Evolutionary conservation across 2,888 invertebrate genomes (phyloP).

Genomic region (Drosophila meridiana): DNA sequence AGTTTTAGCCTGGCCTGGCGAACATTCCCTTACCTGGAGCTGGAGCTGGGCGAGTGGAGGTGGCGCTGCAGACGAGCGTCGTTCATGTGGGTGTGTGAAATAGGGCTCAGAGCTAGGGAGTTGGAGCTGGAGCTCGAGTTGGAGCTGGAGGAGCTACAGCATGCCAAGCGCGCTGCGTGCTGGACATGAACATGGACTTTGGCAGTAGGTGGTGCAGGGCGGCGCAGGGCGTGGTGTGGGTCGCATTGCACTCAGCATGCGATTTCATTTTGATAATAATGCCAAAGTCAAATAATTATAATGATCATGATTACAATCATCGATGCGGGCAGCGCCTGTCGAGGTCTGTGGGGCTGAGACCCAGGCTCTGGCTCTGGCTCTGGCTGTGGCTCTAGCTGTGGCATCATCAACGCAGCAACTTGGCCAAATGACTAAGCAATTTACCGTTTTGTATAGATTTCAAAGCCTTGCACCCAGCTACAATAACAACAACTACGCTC

Average conservation of each 20-base stretch:
- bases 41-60: conserved; percentile 29
- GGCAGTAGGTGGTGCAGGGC: conserved; percentile 12
- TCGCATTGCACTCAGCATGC: conserved; percentile 61
- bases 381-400: conserved; percentile 20
- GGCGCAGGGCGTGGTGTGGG: conserved; percentile 8
- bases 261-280: conserved; percentile 82
- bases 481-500: conserved; percentile 6
- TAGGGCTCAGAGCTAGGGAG: conserved; percentile 55
- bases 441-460: conserved; percentile 79
- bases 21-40: background rate
- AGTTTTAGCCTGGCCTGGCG: conserved; percentile 13
- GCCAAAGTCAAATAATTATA: conserved; percentile 80
- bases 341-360: conserved; percentile 6
- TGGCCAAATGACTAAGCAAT: conserved; percentile 74
- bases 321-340: conserved; percentile 45
- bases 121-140: too few relatives aligned
- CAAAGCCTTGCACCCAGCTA: conserved; percentile 45
- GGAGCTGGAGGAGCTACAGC: background rate
- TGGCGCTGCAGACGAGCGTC: conserved; percentile 38
- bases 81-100: conserved; percentile 72
- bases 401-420: conserved; percentile 59
- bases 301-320: conserved; percentile 82
- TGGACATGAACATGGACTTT: conserved; percentile 28
- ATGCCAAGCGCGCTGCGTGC: conserved; percentile 28
- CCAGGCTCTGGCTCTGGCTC: conserved; percentile 11